These are phyloP conservation scores for Ostrea denselamellosa DNA, from an alignment of 1,140 invertebrate genomes.

Conservation along the genomic window DNA sequence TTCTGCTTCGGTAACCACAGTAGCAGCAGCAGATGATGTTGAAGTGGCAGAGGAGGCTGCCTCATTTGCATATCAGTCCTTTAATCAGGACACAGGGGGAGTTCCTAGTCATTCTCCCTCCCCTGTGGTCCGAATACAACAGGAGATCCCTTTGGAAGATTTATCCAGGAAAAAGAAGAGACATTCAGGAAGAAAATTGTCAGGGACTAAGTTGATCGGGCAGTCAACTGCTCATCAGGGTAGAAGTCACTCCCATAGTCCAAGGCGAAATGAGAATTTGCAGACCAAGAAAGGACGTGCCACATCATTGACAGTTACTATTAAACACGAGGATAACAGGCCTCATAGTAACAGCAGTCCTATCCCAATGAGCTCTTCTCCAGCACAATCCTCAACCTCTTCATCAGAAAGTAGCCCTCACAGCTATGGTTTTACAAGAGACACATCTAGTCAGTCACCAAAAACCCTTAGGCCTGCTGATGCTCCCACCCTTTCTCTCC, in stretches of 20 bases:
- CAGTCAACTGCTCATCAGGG: slow-evolving; percentile 44
- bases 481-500: slow-evolving; percentile 69
- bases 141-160: slow-evolving; percentile 90
- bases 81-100: slow-evolving; percentile 79
- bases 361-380: slow-evolving; percentile 48
- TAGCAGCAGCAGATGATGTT: slow-evolving; percentile 43
- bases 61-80: slow-evolving; percentile 86
- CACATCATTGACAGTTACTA: slow-evolving; percentile 53
- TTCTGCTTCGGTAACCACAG: slow-evolving; percentile 22
- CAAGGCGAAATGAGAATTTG: slow-evolving; percentile 57
- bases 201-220: slow-evolving; percentile 47
- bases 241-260: slow-evolving; percentile 70
- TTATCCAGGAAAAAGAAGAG: slow-evolving; percentile 79
- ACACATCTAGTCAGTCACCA: slow-evolving; percentile 65
- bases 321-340: slow-evolving; percentile 53
- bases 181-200: slow-evolving; percentile 51
- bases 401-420: slow-evolving; percentile 57
- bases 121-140: slow-evolving; percentile 50
- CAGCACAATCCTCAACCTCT: slow-evolving; percentile 45
- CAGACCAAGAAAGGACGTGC: slow-evolving; percentile 56
- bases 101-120: slow-evolving; percentile 69
- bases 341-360: slow-evolving; percentile 66
- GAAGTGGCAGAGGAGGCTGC: slow-evolving; percentile 75
- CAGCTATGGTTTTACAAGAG: slow-evolving; percentile 55
- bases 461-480: slow-evolving; percentile 71